Base-by-base conservation (phyloP, 2,113 vertebrate species). In the Lepisosteus osseus region DNA sequence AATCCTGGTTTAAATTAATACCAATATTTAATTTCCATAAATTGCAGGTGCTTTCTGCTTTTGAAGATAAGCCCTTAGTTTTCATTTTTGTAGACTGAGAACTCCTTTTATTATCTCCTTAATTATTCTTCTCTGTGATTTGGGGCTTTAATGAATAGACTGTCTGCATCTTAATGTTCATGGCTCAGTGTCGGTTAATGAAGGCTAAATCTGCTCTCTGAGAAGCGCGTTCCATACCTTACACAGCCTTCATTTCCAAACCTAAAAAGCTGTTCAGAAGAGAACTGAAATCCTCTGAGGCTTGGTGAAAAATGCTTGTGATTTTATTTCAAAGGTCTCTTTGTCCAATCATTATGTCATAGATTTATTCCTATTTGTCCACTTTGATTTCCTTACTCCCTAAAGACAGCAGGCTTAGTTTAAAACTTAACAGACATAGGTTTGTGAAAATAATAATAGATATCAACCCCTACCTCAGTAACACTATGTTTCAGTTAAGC, bases 111-210 rank as follows among this genome's bases (percentile, higher is more conserved):
- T 86, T 86, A 87, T 90, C 86, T 78, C 72, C 80, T 86, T 87
- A 85, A 91, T 85, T 90, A 89, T 89, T 87, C 80, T 74, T 87
- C 80, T 74, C 74, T 80, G 79, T 79, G 84, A 88, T 83, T 84
- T 83, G 78, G 73, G 71, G 70, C 65, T 80, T 81, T 85, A 89
- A 86, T 90, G 80, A 87, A 87, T 78, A 82, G 81, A 82, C 80
- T 73, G 84, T 84, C 86, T 78, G 72, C 74, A 78, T 67, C 44
- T 65, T 77, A 85, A 84, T 76, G 81, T 71, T 72, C 68, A 73
- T 77, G 73, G 83, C 78, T 76, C 70, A 15, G 45, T 84, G 78
- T 79, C 68, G 65, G 82, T 85, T 78, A 82, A 79, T 72, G 80
- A 80, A 15, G 71, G 65, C 61, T 71, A 76, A 81, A 77, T 83